A percentile compares a stretch with the other conserved stretches of the same genome.
These are phyloP conservation scores for Fopius arisanus DNA, from an alignment of 1,140 invertebrate species.

Conservation along the genomic window DNA sequence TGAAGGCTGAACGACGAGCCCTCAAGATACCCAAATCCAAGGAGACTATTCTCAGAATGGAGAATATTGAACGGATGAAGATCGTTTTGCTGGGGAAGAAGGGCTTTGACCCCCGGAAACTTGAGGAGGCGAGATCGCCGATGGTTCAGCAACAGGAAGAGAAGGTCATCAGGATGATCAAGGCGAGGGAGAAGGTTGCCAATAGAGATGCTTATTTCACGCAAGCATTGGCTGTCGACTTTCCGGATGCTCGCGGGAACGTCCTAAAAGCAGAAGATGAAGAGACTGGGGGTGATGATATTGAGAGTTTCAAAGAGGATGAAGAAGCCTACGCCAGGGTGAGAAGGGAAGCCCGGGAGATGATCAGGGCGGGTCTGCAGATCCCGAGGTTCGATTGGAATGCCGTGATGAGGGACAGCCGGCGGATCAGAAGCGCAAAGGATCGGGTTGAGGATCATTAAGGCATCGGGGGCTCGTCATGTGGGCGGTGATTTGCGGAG, in stretches of 20 bases:
- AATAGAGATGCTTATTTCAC: constrained; percentile 33
- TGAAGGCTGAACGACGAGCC: constrained; percentile 40
- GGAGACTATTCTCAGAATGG: constrained; percentile 48
- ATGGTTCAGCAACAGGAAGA: constrained; percentile 56
- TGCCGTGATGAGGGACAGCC: constrained; percentile 26
- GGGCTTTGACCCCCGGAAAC: constrained; percentile 51
- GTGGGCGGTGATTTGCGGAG: no score
- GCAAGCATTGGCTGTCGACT: constrained; percentile 29
- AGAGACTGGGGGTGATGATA: background rate
- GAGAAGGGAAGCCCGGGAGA: constrained; percentile 25
- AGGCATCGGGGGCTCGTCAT: no score
- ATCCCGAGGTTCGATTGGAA: constrained; percentile 39
- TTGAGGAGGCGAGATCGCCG: constrained; percentile 56
- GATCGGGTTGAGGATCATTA: no score
- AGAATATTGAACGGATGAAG: constrained; percentile 57
- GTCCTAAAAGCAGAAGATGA: background rate
- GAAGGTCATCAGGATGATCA: constrained; percentile 51
- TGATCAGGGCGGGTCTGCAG: constrained; percentile 17
- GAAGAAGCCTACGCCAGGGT: constrained; percentile 37
- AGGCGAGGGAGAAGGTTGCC: constrained; percentile 34
- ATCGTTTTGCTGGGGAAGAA: constrained; percentile 57
- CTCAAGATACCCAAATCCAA: constrained; percentile 49
- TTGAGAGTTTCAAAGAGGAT: constrained; percentile 16
- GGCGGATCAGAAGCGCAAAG: background rate
- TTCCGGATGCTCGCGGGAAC: constrained; percentile 30